Evolutionary conservation across 2,888 invertebrate species (phyloP), one percentile per base, ranked within the genome.

Genomic region (Drosophila emarginata): DNA sequence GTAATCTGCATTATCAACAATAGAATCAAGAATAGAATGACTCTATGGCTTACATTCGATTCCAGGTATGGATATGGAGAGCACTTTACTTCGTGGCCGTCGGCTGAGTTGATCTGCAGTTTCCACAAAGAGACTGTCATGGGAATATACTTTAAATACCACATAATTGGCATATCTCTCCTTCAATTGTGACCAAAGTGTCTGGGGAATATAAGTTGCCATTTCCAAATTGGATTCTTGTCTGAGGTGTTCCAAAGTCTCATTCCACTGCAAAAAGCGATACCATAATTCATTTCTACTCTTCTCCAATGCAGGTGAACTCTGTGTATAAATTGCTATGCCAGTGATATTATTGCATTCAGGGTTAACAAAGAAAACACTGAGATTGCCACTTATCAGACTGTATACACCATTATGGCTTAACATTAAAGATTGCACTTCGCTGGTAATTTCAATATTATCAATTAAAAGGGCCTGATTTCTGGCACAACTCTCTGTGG

Each of bases 21-120:
- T 21, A 26, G 7, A 2, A 59, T 14, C 12, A 15, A 23, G 2
- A 3, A 5, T 0, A 6, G 1, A 37, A 40, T 36, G 26, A 9
- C 12, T 15, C 14, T 21, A 61, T 18, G 26, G 76, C 85, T 89
- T 32, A 90, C 89, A 81, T 0, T 92, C 91, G 74, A 91, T 93
- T 0, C 94, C 94, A 0, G 94, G 94, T 73, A 95, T 93, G 0
- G 93, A 92, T 12, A 95, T 91, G 60, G 94, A 94, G 5, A 95
- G 89, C 54, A 95, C 93, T 59, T 93, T 93, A 78, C 94, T 93
- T 40, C 78, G 76, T 11, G 88, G 78, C 61, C 79, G 72, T 72
- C 79, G 74, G 45, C 90, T 89, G 5, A 89, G 87, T 28, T 90
- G 81, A 21, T 78, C 64, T 36, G 89, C 83, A 14, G 92, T 65